Percentiles rank a stretch among this genome's conserved stretches.
Conservation (phyloP, 2,113 vertebrate species). For the Cinclus mexicanus region DNA sequence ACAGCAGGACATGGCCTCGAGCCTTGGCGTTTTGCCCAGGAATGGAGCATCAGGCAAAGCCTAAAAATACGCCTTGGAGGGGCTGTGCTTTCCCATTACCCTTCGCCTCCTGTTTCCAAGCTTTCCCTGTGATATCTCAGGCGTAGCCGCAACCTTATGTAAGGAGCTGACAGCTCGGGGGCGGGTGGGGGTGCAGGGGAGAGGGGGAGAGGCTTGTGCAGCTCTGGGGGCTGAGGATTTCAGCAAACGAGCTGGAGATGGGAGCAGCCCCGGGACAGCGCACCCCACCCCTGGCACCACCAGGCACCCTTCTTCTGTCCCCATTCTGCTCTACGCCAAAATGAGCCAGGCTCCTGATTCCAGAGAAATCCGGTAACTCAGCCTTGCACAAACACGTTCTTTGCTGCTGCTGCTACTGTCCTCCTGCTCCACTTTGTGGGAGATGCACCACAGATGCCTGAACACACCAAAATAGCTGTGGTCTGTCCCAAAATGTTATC, state of each 20-base stretch:
- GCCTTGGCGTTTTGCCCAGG: accelerated
- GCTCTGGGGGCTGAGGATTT: neutral
- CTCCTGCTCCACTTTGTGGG: accelerated
- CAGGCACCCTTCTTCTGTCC: accelerated
- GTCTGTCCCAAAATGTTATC: neutral
- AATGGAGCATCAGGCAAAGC: neutral
- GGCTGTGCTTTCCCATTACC: neutral
- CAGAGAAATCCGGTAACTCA: neutral
- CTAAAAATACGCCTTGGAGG: neutral
- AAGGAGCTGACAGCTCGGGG: conserved; percentile 52
- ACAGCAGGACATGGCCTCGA: accelerated
- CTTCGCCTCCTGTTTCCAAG: neutral
- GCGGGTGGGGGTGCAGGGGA: neutral
- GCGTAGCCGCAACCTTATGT: conserved; percentile 39
- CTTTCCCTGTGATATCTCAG: neutral
- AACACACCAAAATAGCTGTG: accelerated
- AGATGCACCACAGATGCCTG: neutral
- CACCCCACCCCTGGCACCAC: neutral
- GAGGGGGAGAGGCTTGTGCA: neutral
- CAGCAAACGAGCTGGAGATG: accelerated
- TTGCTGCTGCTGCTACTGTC: neutral
- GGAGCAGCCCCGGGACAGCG: accelerated
- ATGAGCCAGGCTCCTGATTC: accelerated
- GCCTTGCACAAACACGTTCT: accelerated
- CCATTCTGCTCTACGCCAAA: accelerated